phyloP scores from a whole-genome alignment of 2,888 invertebrate genomes.

The Thalpophila matura region DNA sequence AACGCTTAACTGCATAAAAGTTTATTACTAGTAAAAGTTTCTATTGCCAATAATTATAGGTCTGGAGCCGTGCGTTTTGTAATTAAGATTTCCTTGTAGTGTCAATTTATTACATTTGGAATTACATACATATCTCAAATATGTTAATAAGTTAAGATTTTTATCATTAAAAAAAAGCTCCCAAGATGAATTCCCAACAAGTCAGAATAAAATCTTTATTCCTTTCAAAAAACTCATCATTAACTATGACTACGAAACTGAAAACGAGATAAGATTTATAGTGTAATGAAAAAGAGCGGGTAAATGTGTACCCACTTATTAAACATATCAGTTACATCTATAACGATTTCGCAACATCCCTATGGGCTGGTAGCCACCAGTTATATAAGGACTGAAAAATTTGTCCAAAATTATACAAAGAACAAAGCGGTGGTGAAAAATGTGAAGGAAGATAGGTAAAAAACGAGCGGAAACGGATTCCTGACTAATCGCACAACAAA shows the following conservation, averaged over 20 bases:
- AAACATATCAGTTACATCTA: conserved; percentile 4
- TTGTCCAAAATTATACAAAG: conserved; percentile 46
- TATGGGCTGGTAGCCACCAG: neutral
- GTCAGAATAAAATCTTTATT: neutral
- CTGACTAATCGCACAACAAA: conserved; percentile 77
- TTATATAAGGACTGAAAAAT: conserved; percentile 35
- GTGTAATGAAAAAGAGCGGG: neutral
- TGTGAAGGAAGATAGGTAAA: conserved; percentile 62
- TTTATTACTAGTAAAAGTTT: conserved; percentile 65
- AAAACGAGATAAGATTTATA: conserved; percentile 7
- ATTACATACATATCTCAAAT: conserved; percentile 11
- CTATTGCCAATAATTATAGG: conserved; percentile 62
- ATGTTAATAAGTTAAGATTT: conserved; percentile 5
- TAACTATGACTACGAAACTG: conserved; percentile 3
- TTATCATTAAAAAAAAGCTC: conserved; percentile 1
- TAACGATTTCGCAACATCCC: conserved; percentile 24
- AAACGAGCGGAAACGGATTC: conserved; percentile 79
- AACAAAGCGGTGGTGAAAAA: conserved; percentile 58
- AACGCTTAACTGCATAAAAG: conserved; percentile 53
- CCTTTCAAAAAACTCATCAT: neutral
- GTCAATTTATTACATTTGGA: conserved; percentile 41
- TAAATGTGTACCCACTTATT: neutral
- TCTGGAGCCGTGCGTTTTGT: conserved; percentile 39
- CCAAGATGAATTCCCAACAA: neutral
- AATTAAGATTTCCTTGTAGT: conserved; percentile 49